Percentiles rank a stretch among this genome's conserved stretches.
These are phyloP conservation scores for Lithophane leautieri DNA, from an alignment of 2,888 invertebrate genomes.

Conservation along the genomic window DNA sequence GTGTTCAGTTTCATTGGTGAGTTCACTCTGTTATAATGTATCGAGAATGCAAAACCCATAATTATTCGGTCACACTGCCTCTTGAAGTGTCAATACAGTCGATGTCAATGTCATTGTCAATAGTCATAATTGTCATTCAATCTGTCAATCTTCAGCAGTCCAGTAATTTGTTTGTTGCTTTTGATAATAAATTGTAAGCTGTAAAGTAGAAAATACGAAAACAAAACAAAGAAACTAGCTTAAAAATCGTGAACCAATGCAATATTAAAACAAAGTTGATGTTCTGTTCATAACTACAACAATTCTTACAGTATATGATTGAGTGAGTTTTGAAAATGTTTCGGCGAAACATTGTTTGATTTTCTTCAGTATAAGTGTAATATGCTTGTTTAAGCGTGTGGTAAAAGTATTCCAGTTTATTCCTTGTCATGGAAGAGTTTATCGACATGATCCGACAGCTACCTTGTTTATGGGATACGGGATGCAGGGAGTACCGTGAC, in stretches of 20 bases:
- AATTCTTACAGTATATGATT: neutral
- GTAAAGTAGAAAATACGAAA: slow-evolving; percentile 1
- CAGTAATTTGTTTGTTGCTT: slow-evolving; percentile 38
- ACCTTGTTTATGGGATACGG: slow-evolving; percentile 66
- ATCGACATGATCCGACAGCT: slow-evolving; percentile 61
- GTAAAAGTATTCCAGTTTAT: neutral
- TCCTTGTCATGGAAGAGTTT: slow-evolving; percentile 57
- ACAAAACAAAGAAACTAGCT: neutral
- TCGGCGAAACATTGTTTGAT: neutral
- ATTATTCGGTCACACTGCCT: slow-evolving; percentile 1
- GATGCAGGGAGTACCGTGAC: slow-evolving; percentile 64
- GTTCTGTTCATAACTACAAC: neutral
- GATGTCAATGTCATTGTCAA: slow-evolving; percentile 11
- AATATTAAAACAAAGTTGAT: slow-evolving; percentile 4
- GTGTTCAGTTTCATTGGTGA: too few relatives aligned
- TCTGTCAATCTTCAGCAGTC: slow-evolving; percentile 3
- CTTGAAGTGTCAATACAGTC: slow-evolving; percentile 1
- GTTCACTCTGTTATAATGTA: too few relatives aligned
- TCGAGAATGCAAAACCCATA: too few relatives aligned
- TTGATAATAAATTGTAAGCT: neutral
- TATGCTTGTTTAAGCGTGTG: neutral
- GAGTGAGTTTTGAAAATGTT: slow-evolving; percentile 9
- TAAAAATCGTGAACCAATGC: neutral
- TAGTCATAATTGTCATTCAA: neutral
- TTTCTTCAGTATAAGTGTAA: neutral